Evolutionary conservation across 2,888 invertebrate genomes (phyloP), one percentile per base, ranked within the genome.

Genomic region (Volucella inanis): DNA sequence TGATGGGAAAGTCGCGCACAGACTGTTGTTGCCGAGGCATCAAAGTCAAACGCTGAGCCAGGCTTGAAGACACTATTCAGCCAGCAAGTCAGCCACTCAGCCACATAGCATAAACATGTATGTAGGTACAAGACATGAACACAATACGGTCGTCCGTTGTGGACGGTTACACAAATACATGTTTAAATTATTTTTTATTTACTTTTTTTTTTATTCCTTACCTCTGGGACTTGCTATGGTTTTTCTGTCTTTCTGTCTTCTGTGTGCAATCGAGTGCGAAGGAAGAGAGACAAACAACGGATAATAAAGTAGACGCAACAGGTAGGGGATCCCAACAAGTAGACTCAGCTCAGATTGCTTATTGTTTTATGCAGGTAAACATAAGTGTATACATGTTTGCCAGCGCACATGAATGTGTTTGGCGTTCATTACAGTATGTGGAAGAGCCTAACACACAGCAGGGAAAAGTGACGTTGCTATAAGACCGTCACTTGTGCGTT

Each of bases 1-100:
- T 85, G 72, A 80, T 81, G 81, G 81, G 72, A 80, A 85, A 76
- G 85, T 80, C 80, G 84, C 80, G 75, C 49, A 71, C 59, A 64
- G 68, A 85, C 85, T 76, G 81, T 54, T 80, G 85, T 77, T 77
- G 67, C 75, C 68, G 76, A 61, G 75, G 72, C 67, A 76, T 77
- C 71, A 76, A 76, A 80, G 81, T 68, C 67, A 50, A 79, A 47
- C 74, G 52, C 65, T 75, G 65, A 75, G 79, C 75, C 57, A 65
- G 68, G 75, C 74, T 84, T 84, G 59, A 75, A 80, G 78, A 80
- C 71, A 75, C 41, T 45, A 75, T 64, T 75, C 77, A 82, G 61
- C 43, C 47, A 45, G 38, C 11, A 4, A 62, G 14, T 43, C 45
- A 57, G 57, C 43, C 22, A 70, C 55, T 79, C 74, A 81, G 84